Evolutionary conservation across 2,888 invertebrate species (phyloP), one percentile per base, ranked within the genome.

Genomic region (Drosophila subquinaria): DNA sequence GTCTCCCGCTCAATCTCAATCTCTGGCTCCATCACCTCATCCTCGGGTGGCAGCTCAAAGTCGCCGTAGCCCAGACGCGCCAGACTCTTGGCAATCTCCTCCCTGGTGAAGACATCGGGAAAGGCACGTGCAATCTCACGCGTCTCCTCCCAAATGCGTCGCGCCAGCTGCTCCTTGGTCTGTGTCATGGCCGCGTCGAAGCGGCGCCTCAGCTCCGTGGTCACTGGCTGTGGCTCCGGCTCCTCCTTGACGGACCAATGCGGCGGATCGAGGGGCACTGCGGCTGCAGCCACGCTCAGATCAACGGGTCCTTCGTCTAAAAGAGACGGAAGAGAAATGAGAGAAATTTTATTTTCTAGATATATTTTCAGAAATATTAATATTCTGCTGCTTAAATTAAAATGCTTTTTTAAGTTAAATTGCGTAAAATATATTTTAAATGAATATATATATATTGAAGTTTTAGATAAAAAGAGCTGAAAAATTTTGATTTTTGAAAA

Each of bases 221-320:
- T 68, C 1, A 79, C 75, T 0, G 76, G 67, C 11, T 82, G 82
- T 15, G 61, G 48, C 6, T 84, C 75, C 2, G 74, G 74, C 17
- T 75, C 71, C 42, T 35, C 38, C 30, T 79, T 82, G 4, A 48
- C 27, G 6, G 57, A 20, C 78, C 82, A 81, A 11, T 78, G 70
- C 0, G 57, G 33, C 2, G 69, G 63, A 15, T 77, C 73, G 4
- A 82, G 17, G 1, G 80, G 79, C 8, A 82, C 81, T 1, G 90
- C 64, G 10, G 90, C 85, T 0, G 90, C 69, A 20, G 91, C 89
- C 4, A 90, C 61, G 48, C 92, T 92, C 0, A 92, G 84, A 74
- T 92, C 92, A 30, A 92, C 92, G 51, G 92, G 92, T 43, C 92
- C 92, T 70, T 92, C 92, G 66, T 91, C 92, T 92, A 43, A 0